phyloP scores from a whole-genome alignment of 2,113 vertebrate species.

The Ceyx cyanopectus region DNA sequence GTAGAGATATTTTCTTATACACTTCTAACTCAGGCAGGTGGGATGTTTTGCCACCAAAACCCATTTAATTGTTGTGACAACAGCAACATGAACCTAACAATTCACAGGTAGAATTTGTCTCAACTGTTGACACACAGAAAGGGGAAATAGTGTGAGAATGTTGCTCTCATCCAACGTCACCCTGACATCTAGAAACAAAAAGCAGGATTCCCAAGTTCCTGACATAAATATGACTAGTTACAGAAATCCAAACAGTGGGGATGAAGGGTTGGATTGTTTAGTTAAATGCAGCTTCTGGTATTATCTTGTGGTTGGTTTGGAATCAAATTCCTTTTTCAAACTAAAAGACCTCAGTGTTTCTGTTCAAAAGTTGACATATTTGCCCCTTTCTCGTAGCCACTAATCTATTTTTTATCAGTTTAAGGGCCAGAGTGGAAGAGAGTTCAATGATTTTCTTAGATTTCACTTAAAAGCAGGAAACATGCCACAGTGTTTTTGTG shows the following conservation, averaged over 20 bases:
- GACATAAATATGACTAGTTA: not conserved
- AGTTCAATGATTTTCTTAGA: not conserved
- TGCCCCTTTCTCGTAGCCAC: not conserved
- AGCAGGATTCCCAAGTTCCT: not conserved
- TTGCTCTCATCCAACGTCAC: not conserved
- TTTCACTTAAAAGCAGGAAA: slow-evolving; percentile 14
- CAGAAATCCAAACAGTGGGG: not conserved
- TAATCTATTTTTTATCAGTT: not conserved
- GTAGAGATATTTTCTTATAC: not conserved
- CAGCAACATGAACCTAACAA: not conserved
- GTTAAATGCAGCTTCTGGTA: not conserved
- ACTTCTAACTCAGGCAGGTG: not conserved
- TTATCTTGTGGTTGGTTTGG: not conserved
- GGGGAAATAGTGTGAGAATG: not conserved
- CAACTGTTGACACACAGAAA: not conserved
- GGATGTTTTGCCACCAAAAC: not conserved
- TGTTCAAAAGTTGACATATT: not conserved
- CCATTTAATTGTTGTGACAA: not conserved
- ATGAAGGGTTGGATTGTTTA: not conserved
- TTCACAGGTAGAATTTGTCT: not conserved
- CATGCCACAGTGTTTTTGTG: not conserved
- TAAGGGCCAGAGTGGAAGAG: not conserved
- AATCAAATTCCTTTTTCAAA: not conserved
- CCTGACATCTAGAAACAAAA: not conserved
- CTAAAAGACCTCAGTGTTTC: not conserved